Evolutionary conservation across 2,113 vertebrate genomes (phyloP).

Genomic region (Hypanus sabinus): DNA sequence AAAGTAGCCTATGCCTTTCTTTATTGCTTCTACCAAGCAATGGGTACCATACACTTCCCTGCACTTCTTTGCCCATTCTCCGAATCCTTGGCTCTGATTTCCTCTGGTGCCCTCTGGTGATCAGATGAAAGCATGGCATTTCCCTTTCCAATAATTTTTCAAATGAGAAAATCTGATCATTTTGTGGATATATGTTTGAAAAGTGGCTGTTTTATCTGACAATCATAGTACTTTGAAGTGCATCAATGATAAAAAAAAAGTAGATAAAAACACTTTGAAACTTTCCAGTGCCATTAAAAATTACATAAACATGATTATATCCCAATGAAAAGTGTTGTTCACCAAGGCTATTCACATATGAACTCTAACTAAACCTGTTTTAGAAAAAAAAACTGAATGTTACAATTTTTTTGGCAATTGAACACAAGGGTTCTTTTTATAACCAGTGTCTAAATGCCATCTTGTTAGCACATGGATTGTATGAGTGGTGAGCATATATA

Average conservation of each 20-base stretch:
- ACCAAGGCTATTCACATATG: not conserved
- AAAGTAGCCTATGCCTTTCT: too few species aligned
- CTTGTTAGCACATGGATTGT: not conserved
- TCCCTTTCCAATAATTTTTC: too few species aligned
- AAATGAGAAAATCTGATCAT: too few species aligned
- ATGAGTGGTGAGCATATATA: not conserved
- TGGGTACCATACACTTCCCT: too few species aligned
- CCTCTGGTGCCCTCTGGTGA: too few species aligned
- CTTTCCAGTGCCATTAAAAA: not conserved
- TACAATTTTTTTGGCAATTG: not conserved
- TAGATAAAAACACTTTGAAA: not conserved
- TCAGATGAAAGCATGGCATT: too few species aligned
- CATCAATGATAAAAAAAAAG: not conserved
- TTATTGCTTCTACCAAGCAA: too few species aligned
- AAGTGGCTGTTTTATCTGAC: too few species aligned
- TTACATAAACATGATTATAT: not conserved
- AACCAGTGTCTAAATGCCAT: not conserved
- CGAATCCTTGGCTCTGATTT: too few species aligned
- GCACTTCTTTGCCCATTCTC: too few species aligned
- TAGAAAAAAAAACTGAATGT: not conserved
- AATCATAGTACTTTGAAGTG: not conserved
- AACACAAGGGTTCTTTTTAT: not conserved
- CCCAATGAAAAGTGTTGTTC: not conserved
- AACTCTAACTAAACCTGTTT: not conserved
- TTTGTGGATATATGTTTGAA: too few species aligned